Evolutionary conservation across 37 sponge, comb jelly and placozoan species (phyloP).

Genomic region (Tethya wilhelma): DNA sequence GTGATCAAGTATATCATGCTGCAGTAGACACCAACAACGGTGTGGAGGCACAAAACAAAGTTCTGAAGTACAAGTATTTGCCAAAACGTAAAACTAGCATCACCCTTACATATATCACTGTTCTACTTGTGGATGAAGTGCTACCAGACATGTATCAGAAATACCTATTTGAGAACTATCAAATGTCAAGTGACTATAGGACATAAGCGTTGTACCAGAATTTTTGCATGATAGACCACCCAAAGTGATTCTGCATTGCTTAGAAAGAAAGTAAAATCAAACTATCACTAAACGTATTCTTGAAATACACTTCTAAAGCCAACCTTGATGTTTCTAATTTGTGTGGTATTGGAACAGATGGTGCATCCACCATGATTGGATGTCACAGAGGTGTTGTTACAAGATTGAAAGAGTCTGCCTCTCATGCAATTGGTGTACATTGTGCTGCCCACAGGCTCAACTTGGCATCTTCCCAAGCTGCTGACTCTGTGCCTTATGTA

Average conservation of each 20-base stretch:
- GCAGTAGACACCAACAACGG: slow-evolving; percentile 42
- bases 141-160: slow-evolving; percentile 18
- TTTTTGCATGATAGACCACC: slow-evolving; percentile 22
- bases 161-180: slow-evolving; percentile 21
- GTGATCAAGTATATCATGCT: slow-evolving; percentile 10
- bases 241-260: slow-evolving; percentile 8
- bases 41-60: slow-evolving; percentile 27
- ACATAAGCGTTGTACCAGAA: slow-evolving; percentile 8
- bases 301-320: not conserved
- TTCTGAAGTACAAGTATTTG: slow-evolving; percentile 25
- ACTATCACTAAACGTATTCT: too few relatives aligned
- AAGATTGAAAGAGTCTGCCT: not conserved
- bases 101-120: not conserved
- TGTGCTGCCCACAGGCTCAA: slow-evolving; percentile 10
- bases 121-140: slow-evolving; percentile 20
- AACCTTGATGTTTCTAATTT: not conserved
- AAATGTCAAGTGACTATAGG: slow-evolving; percentile 15
- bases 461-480: slow-evolving; percentile 16
- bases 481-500: slow-evolving; percentile 29
- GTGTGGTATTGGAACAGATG: not conserved
- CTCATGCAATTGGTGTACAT: slow-evolving; percentile 1
- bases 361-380: not conserved
- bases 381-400: not conserved
- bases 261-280: slow-evolving; percentile 27
- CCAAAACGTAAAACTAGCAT: slow-evolving; percentile 1